Evolutionary conservation across 2,888 invertebrate genomes (phyloP), one percentile per base, ranked within the genome.

Genomic region (Volucella zonaria): DNA sequence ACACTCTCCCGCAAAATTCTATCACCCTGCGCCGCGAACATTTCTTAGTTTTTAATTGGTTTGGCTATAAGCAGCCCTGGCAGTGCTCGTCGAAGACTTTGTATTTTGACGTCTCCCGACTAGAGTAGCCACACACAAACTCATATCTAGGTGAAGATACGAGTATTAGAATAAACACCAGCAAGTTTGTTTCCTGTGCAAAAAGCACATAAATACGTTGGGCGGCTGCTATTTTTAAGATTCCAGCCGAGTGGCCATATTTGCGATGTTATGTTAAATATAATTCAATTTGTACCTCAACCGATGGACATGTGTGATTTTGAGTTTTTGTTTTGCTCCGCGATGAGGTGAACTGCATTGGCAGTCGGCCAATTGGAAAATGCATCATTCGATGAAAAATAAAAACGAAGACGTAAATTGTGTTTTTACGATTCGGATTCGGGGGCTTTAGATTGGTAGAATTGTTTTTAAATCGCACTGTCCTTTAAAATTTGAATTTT

Each of bases 211-310:
- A 38, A 62, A 54, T 54, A 56, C 23, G 40, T 56, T 43, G 49
- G 62, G 59, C 8, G 59, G 66, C 59, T 71, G 67, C 71, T 81
- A 76, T 77, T 77, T 74, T 73, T 73, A 83, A 54, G 54, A 47
- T 58, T 85, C 83, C 83, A 85, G 83, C 75, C 70, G 51, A 68
- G 40, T 52, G 38, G 49, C 71, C 59, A 42, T 18, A 8, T 14
- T 38, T 45, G 45, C 71, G 76, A 85, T 80, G 76, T 80, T 85
- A 81, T 85, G 71, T 85, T 83, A 76, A 76, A 76, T 76, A 81
- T 81, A 81, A 80, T 85, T 80, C 62, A 76, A 81, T 76, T 76
- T 85, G 76, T 85, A 85, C 81, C 80, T 80, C 40, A 42, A n/a
- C 51, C 47, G 71, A 76, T 76, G 83, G 71, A 58, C 85, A 59